phyloP scores from a whole-genome alignment of 2,888 invertebrate species.

The Campoplex nolae region DNA sequence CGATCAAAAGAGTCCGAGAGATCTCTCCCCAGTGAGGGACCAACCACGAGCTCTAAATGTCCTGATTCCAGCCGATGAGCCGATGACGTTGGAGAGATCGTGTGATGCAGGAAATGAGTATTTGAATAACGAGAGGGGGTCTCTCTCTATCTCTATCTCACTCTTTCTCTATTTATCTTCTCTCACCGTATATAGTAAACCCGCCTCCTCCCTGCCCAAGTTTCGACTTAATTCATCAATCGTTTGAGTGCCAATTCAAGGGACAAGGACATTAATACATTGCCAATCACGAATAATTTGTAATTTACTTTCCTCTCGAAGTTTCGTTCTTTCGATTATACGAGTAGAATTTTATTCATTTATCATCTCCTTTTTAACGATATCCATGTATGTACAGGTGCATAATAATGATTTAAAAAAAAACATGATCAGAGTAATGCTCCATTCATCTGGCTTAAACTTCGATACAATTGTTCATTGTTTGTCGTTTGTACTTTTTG shows the following conservation, averaged over 20 bases:
- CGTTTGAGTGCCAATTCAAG: conserved; percentile 78
- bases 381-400: conserved; percentile 57
- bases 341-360: conserved; percentile 16
- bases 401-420: conserved; percentile 30
- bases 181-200: conserved; percentile 1
- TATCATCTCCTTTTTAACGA: conserved; percentile 8
- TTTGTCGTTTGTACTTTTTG: conserved; percentile 16
- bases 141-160: conserved; percentile 38
- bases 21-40: conserved; percentile 15
- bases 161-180: conserved; percentile 1
- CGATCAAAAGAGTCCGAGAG: conserved; percentile 8
- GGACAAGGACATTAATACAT: conserved; percentile 83
- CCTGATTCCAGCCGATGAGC: conserved; percentile 69
- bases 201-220: conserved; percentile 75
- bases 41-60: conserved; percentile 71
- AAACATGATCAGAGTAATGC: conserved; percentile 1
- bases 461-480: background rate
- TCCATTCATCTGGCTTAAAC: background rate
- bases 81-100: conserved; percentile 72
- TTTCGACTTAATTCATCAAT: conserved; percentile 80
- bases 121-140: conserved; percentile 80
- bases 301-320: conserved; percentile 75
- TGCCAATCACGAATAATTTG: conserved; percentile 76
- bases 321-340: conserved; percentile 17
- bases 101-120: conserved; percentile 82